Percentiles rank a stretch among this genome's conserved stretches.
Conservation (phyloP, 2,113 vertebrate genomes). For the Coreoperca whiteheadi region DNA sequence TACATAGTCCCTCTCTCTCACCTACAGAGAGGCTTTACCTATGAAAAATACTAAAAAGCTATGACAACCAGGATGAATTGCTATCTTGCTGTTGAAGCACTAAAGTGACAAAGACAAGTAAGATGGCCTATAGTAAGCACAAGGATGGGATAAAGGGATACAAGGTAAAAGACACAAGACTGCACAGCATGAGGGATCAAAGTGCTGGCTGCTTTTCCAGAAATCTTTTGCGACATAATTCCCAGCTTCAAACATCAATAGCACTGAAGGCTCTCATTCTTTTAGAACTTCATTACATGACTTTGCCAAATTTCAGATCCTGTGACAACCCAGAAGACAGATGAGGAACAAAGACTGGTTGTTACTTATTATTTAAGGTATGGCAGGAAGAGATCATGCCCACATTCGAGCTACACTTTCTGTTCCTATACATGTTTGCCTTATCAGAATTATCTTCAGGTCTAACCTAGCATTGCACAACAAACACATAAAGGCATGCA, state of each 20-base stretch:
- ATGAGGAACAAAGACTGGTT: slow-evolving; percentile 9
- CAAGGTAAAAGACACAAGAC: neutral
- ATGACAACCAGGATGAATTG: slow-evolving; percentile 9
- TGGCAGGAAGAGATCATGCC: neutral
- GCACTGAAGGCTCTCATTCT: neutral
- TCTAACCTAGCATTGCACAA: neutral
- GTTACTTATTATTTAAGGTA: neutral
- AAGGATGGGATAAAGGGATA: neutral
- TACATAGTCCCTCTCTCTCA: neutral
- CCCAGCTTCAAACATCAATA: neutral
- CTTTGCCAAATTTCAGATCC: neutral
- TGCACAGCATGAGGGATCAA: neutral
- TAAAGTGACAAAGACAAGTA: neutral
- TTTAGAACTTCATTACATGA: neutral
- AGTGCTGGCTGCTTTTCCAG: fast-evolving
- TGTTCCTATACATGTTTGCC: neutral
- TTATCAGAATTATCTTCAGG: neutral
- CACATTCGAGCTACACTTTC: neutral
- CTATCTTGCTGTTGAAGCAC: neutral
- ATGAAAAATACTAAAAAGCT: slow-evolving; percentile 15
- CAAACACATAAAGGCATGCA: neutral
- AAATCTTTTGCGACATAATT: neutral
- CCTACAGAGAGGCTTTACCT: slow-evolving; percentile 6
- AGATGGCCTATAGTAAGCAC: neutral
- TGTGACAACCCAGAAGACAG: neutral